These are phyloP conservation scores for Camponotus fellah DNA, from an alignment of 2,888 invertebrate species.

Conservation along the genomic window DNA sequence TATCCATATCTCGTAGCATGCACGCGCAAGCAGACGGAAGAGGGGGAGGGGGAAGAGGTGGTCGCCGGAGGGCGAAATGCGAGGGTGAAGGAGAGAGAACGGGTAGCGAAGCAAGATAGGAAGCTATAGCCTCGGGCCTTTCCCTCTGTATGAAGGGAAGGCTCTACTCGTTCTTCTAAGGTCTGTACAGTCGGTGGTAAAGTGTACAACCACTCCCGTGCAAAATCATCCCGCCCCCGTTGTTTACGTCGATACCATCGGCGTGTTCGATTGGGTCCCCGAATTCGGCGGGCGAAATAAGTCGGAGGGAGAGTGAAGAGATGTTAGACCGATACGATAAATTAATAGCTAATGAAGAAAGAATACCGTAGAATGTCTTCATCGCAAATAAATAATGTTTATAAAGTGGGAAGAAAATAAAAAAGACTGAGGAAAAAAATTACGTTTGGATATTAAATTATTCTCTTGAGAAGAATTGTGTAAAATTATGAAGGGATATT, in stretches of 20 bases:
- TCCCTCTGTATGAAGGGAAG: constrained; percentile 74
- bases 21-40: constrained; percentile 71
- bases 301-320: not conserved
- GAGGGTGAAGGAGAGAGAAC: constrained; percentile 65
- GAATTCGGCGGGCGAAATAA: not conserved
- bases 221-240: constrained; percentile 51
- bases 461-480: not conserved
- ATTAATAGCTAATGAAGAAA: not conserved
- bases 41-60: constrained; percentile 31
- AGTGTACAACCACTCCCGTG: constrained; percentile 59
- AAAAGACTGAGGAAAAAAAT: not conserved
- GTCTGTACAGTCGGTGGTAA: constrained; percentile 78
- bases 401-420: not conserved
- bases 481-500: not conserved
- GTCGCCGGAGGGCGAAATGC: constrained; percentile 66
- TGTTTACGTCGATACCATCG: constrained; percentile 63
- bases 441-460: not conserved
- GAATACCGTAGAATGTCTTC: not conserved
- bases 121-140: constrained; percentile 83
- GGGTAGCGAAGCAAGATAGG: constrained; percentile 80
- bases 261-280: constrained; percentile 10
- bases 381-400: not conserved
- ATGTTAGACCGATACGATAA: not conserved
- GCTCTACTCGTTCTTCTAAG: constrained; percentile 63
- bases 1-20: constrained; percentile 80